These are phyloP conservation scores for Garra rufa DNA, from an alignment of 2,113 vertebrate genomes.

Conservation along the genomic window DNA sequence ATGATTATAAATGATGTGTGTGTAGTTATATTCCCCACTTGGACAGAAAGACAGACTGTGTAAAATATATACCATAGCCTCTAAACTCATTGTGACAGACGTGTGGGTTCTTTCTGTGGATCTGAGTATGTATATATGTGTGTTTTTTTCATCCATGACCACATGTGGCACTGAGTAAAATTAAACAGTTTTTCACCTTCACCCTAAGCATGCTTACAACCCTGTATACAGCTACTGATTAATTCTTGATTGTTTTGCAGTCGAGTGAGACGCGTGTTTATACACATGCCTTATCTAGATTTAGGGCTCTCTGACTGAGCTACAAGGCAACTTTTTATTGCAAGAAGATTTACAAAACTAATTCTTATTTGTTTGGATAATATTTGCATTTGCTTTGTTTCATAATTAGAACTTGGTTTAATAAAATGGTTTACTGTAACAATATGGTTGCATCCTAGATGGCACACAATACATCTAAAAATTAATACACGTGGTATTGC, in stretches of 20 bases:
- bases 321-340: background rate
- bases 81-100: background rate
- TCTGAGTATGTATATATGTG: background rate
- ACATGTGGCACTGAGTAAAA: background rate
- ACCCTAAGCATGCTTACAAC: background rate
- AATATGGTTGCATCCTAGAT: background rate
- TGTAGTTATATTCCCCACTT: background rate
- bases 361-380: background rate
- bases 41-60: background rate
- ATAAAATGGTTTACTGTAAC: background rate
- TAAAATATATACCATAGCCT: background rate
- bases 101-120: background rate
- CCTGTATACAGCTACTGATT: background rate
- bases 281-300: slow-evolving; percentile 32
- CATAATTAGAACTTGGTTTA: background rate
- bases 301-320: background rate
- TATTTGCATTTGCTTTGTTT: background rate
- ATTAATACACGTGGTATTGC: background rate
- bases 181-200: slow-evolving; percentile 5
- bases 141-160: background rate
- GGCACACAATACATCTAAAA: background rate
- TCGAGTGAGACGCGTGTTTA: background rate
- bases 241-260: background rate
- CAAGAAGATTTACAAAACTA: background rate
- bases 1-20: background rate